Evolutionary conservation across 2,797 vertebrate genomes (phyloP).

Genomic region (Cryptoblepharus egeriae): DNA sequence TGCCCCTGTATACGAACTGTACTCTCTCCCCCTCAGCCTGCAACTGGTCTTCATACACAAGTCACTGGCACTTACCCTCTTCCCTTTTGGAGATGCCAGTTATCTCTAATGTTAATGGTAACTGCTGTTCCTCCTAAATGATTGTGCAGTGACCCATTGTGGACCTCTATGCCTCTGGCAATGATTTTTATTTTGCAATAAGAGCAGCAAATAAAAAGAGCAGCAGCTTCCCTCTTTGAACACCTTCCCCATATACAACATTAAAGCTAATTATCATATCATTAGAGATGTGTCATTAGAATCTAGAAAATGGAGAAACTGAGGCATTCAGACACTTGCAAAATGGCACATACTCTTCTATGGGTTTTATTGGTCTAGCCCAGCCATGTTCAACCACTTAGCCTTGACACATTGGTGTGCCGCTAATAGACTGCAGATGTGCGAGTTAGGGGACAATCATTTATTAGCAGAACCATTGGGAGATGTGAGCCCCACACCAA

Average conservation of each 20-base stretch:
- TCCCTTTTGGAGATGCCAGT: not conserved
- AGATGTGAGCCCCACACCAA: no score
- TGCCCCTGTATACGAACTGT: not conserved
- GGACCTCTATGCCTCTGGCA: conserved; percentile 6
- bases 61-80: not conserved
- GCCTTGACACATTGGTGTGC: no score
- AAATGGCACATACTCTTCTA: not conserved
- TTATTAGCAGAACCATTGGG: no score
- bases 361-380: not conserved
- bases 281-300: conserved; percentile 10
- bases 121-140: conserved; percentile 7
- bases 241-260: not conserved
- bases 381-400: no score
- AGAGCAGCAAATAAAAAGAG: conserved; percentile 23
- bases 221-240: not conserved
- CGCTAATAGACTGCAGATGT: no score
- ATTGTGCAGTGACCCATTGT: not conserved
- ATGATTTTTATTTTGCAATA: conserved; percentile 3
- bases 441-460: no score
- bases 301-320: conserved; percentile 9
- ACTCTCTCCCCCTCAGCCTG: not conserved
- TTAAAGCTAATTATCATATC: conserved; percentile 12
- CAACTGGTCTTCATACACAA: not conserved
- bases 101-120: conserved; percentile 8
- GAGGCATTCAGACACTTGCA: not conserved